A percentile compares a stretch with the other conserved stretches of the same genome.
Conservation (phyloP, 2,888 invertebrate species). For the Gonocerus acuteangulatus region DNA sequence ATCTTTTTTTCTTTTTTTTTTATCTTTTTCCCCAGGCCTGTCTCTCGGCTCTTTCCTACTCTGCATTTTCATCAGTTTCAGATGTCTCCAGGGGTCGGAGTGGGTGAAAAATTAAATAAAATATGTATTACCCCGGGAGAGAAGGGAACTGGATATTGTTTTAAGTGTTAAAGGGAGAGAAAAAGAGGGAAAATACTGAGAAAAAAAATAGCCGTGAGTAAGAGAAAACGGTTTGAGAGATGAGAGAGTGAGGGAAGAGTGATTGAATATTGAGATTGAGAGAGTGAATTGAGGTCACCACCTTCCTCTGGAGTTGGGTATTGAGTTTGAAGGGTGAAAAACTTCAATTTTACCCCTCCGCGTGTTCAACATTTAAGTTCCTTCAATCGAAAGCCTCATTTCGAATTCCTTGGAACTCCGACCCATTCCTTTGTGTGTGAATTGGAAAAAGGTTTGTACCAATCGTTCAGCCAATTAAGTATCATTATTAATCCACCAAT, state of each 20-base stretch:
- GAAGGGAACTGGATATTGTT: constrained; percentile 14
- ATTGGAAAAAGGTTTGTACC: too few species aligned
- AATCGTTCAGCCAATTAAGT: too few species aligned
- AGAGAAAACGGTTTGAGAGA: background rate
- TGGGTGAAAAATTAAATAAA: constrained; percentile 28
- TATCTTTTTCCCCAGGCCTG: background rate
- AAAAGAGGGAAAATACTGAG: constrained; percentile 1
- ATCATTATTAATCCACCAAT: too few species aligned
- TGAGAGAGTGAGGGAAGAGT: constrained; percentile 12
- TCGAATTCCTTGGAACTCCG: background rate
- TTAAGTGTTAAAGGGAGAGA: constrained; percentile 5
- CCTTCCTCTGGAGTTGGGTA: constrained; percentile 7
- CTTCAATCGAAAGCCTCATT: background rate
- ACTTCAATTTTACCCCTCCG: constrained; percentile 3
- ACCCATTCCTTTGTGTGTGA: too few species aligned
- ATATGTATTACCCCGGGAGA: constrained; percentile 25
- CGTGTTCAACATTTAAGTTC: constrained; percentile 10
- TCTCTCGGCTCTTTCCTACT: constrained; percentile 8
- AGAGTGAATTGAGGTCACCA: constrained; percentile 4
- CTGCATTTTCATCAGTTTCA: constrained; percentile 30
- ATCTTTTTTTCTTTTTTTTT: constrained; percentile 23
- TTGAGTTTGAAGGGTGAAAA: constrained; percentile 13
- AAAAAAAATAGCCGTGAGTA: constrained; percentile 4
- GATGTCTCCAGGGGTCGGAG: constrained; percentile 8
- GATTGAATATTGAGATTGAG: constrained; percentile 22